Conservation (phyloP, 1,140 invertebrate species). For the Halesus radiatus region DNA sequence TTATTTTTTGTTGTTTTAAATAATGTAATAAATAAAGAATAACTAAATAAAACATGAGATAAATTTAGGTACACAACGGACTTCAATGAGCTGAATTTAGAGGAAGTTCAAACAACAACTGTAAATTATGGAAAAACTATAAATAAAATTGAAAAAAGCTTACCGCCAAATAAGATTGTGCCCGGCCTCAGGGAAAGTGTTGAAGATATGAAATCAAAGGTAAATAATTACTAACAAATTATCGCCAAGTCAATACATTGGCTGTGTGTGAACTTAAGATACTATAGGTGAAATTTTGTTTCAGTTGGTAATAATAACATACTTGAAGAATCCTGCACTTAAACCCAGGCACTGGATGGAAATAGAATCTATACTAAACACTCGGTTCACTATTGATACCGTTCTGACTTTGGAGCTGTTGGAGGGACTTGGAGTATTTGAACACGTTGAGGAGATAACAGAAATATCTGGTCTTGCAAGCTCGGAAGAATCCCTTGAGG, state of each 20-base stretch:
- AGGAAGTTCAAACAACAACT: slow-evolving; percentile 78
- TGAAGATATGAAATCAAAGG: slow-evolving; percentile 82
- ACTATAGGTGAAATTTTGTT: slow-evolving; percentile 10
- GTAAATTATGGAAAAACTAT: slow-evolving; percentile 80
- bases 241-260: too few species aligned
- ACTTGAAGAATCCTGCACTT: slow-evolving; percentile 81
- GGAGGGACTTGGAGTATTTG: slow-evolving; percentile 81
- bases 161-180: slow-evolving; percentile 83
- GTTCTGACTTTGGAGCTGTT: slow-evolving; percentile 76
- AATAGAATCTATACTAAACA: slow-evolving; percentile 81
- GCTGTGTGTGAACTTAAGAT: background rate
- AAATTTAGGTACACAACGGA: slow-evolving; percentile 72
- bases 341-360: slow-evolving; percentile 85
- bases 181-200: slow-evolving; percentile 82
- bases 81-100: slow-evolving; percentile 80
- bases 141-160: slow-evolving; percentile 81
- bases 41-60: too few species aligned
- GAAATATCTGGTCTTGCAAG: slow-evolving; percentile 88
- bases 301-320: slow-evolving; percentile 80
- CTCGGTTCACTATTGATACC: slow-evolving; percentile 79
- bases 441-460: slow-evolving; percentile 79
- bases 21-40: too few species aligned
- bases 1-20: too few species aligned
- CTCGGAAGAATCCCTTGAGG: slow-evolving; percentile 85
- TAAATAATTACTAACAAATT: slow-evolving; percentile 54